Base-by-base conservation (phyloP, 2,797 vertebrate genomes). In the Pseudochromis fuscus region DNA sequence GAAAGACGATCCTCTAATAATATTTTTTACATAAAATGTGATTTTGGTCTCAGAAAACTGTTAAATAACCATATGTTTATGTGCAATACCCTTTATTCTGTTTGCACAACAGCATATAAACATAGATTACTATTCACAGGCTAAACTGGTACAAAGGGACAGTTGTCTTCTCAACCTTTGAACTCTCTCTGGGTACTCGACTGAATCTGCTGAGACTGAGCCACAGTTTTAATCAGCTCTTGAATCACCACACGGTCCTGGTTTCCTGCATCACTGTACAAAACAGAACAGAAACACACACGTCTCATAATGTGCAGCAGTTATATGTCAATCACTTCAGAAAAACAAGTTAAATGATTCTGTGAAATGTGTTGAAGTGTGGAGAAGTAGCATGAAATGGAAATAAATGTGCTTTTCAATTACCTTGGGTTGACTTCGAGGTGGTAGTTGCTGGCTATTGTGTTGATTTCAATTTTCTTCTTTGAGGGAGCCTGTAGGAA, bases 381-480 rank as follows among this genome's bases (percentile, higher is more conserved):
- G n/a, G n/a, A n/a, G n/a, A 30, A 23, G 11, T 11, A 44, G 13
- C 12, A 38, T 6, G 21, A 58, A 52, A 49, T 16, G 12, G 18
- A 28, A 10, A 3, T 24, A 46, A 25, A 25, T 18, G 7, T 35
- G 5, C 21, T 55, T 15, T 5, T 6, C 25, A 4, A 7, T 73
- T 93, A 98, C 98, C 97, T 98, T 50, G 98, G 91, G 77, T 99
- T 99, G 76, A 99, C 96, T 92, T 99, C 98, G 77, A 99, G 90
- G 85, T 99, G 98, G 76, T 99, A 99, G 92, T 99, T 99, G 89
- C 98, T 99, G 88, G 98, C 95, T 90, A 99, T 97, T 7, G 96
- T 98, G 88, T 97, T 99, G 68, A 99, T 97, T 90, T 99, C 98
- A 66, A 99, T 97, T 90, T 98, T 99, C 93, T 99, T 99, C 87